Percentiles rank a stretch among this genome's conserved stretches.
These are phyloP conservation scores for Cossypha polioptera DNA, from an alignment of 2,797 vertebrate species.

Conservation along the genomic window DNA sequence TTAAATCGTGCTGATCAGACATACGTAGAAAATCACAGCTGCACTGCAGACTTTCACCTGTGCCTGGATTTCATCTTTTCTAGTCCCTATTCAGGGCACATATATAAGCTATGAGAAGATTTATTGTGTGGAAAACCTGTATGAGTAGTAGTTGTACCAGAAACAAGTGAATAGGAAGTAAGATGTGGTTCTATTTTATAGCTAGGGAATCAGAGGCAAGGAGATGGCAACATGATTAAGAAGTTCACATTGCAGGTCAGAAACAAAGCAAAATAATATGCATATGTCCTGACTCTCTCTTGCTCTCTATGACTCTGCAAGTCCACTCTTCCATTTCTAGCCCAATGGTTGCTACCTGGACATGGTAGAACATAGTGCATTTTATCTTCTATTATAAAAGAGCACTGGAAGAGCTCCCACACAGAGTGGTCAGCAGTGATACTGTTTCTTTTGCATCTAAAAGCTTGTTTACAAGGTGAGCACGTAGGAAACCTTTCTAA, in stretches of 20 bases:
- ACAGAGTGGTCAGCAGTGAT: not conserved
- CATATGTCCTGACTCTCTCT: not conserved
- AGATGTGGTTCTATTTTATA: not conserved
- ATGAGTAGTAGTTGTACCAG: not conserved
- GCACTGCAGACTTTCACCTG: slow-evolving; percentile 37
- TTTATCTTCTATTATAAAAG: not conserved
- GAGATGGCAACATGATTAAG: not conserved
- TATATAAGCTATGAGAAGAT: not conserved
- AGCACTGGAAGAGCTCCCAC: not conserved
- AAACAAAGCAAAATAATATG: not conserved
- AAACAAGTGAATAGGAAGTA: not conserved
- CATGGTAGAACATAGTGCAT: not conserved
- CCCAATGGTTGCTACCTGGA: not conserved
- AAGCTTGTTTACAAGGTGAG: not conserved
- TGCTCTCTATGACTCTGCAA: not conserved
- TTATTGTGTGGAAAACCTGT: not conserved
- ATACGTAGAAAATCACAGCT: slow-evolving; percentile 41
- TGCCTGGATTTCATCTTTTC: slow-evolving; percentile 28
- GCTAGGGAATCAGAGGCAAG: not conserved
- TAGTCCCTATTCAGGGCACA: not conserved
- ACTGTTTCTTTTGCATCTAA: not conserved
- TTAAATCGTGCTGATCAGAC: slow-evolving; percentile 34
- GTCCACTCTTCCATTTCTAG: not conserved
- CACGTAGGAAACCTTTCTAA: not conserved
- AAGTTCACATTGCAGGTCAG: not conserved